phyloP scores from a whole-genome alignment of 2,797 vertebrate species.

The Lepidocolaptes lacrymiger region DNA sequence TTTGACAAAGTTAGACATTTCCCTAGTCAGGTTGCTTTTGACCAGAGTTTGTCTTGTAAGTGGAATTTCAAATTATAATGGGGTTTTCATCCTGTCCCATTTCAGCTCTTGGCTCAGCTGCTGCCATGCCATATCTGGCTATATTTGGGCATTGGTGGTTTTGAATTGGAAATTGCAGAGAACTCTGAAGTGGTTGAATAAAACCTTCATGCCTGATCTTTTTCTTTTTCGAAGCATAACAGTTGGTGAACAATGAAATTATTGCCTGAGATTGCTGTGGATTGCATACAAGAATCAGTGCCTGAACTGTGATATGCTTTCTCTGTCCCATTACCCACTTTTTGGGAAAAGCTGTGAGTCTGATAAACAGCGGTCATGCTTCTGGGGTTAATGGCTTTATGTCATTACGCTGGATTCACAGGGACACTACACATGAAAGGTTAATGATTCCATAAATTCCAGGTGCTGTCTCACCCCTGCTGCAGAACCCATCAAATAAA shows the following conservation, averaged over 20 bases:
- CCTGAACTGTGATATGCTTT: not conserved
- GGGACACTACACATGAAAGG: not conserved
- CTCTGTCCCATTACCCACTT: not conserved
- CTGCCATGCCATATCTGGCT: not conserved
- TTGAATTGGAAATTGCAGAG: not conserved
- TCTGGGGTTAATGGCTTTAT: not conserved
- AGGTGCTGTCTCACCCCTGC: slow-evolving; percentile 1
- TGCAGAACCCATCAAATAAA: slow-evolving; percentile 2
- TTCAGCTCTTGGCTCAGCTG: not conserved
- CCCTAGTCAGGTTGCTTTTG: not conserved
- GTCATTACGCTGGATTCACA: slow-evolving; percentile 17
- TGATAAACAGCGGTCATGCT: not conserved
- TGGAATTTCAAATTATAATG: fast-evolving
- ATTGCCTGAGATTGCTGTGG: not conserved
- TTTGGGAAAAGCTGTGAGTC: slow-evolving; percentile 2
- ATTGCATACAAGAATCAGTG: not conserved
- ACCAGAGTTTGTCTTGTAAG: not conserved
- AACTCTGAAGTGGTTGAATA: not conserved
- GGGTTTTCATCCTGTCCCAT: not conserved
- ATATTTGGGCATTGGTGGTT: not conserved
- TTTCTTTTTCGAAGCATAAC: not conserved
- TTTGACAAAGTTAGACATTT: not conserved
- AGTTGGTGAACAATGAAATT: not conserved
- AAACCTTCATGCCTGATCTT: not conserved
- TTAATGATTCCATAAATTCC: slow-evolving; percentile 59